Evolutionary conservation across 2,113 vertebrate genomes (phyloP).

Genomic region (Meles meles): DNA sequence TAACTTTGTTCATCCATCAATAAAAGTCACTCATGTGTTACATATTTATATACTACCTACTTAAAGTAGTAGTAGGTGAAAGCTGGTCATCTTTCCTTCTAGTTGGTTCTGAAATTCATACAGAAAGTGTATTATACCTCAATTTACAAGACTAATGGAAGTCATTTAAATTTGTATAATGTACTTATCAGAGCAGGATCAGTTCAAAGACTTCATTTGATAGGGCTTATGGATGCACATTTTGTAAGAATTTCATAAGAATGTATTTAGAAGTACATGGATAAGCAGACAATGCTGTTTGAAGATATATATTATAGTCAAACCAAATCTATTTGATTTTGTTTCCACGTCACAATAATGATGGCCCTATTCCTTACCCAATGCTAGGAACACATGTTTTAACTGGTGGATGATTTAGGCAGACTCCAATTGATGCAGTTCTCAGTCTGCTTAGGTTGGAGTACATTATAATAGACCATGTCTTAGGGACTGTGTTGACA

Average conservation of each 20-base stretch:
- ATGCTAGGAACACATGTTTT: not conserved
- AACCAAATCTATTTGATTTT: not conserved
- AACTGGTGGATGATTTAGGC: not conserved
- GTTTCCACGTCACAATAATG: not conserved
- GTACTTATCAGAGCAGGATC: not conserved
- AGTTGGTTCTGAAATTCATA: not conserved
- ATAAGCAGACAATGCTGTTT: not conserved
- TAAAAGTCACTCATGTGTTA: not conserved
- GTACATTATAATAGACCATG: not conserved
- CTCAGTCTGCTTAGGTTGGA: not conserved
- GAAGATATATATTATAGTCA: not conserved
- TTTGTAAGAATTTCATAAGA: constrained; percentile 56
- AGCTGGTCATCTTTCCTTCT: not conserved
- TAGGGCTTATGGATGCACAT: not conserved
- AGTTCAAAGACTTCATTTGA: constrained; percentile 28
- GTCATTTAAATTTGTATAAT: constrained; percentile 12
- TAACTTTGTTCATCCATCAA: not conserved
- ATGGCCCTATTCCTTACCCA: not conserved
- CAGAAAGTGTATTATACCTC: not conserved
- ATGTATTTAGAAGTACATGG: not conserved
- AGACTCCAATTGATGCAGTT: not conserved
- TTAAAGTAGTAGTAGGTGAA: not conserved
- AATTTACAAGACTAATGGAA: not conserved
- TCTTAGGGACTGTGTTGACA: not conserved
- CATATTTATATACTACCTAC: not conserved